A percentile compares a stretch with the other conserved stretches of the same genome.
These are phyloP conservation scores for Drosophila santomea DNA, from an alignment of 1,140 invertebrate genomes.

Conservation along the genomic window DNA sequence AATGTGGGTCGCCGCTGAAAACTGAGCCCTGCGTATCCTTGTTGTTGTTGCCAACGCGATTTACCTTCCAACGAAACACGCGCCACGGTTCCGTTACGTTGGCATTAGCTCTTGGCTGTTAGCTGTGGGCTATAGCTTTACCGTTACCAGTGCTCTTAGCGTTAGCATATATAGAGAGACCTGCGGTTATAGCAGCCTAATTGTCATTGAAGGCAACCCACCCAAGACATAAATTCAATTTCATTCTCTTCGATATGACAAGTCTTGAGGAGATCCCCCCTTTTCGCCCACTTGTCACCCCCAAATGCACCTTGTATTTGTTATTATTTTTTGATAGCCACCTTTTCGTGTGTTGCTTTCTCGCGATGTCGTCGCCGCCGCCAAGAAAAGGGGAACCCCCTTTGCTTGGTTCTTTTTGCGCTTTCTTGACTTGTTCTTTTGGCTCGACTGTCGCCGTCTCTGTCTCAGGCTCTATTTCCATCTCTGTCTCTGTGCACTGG, in stretches of 20 bases:
- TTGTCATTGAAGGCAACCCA: conserved; percentile 68
- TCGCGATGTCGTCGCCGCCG: conserved; percentile 41
- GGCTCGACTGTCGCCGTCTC: conserved; percentile 28
- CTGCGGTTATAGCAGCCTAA: conserved; percentile 55
- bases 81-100: conserved; percentile 34
- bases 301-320: conserved; percentile 21
- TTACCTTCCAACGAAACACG: conserved; percentile 67
- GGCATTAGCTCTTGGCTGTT: conserved; percentile 7
- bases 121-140: conserved; percentile 8
- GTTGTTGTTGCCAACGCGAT: conserved; percentile 68
- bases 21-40: conserved; percentile 58
- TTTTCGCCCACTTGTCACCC: conserved; percentile 9
- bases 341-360: conserved; percentile 57
- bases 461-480: conserved; percentile 18
- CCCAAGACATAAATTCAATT: conserved; percentile 70
- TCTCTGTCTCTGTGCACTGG: conserved; percentile 50
- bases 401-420: conserved; percentile 19
- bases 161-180: conserved; percentile 15
- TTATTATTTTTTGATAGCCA: conserved; percentile 67
- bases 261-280: conserved; percentile 24
- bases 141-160: conserved; percentile 27
- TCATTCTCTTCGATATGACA: conserved; percentile 68
- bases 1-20: conserved; percentile 70
- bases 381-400: conserved; percentile 10
- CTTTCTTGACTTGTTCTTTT: conserved; percentile 52